Conservation (phyloP, 2,888 invertebrate genomes). For the Arrhopalites spinosus region DNA sequence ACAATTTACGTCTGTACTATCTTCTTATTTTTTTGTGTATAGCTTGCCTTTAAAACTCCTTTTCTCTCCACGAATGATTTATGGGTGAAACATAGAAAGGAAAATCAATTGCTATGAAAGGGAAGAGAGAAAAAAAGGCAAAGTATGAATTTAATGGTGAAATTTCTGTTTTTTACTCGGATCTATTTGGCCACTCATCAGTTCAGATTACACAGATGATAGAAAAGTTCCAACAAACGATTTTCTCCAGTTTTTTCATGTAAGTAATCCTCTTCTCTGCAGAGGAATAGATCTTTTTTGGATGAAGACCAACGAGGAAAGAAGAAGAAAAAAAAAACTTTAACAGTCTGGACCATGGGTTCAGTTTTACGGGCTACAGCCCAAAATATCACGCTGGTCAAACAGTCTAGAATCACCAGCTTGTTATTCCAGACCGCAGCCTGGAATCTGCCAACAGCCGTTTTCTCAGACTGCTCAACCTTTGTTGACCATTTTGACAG, state of each 20-base stretch:
- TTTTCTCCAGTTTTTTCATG: conserved; percentile 38
- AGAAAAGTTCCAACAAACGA: conserved; percentile 45
- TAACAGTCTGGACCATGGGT: no score
- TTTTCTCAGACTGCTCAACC: no score
- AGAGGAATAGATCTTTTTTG: conserved; percentile 31
- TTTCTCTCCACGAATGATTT: conserved; percentile 40
- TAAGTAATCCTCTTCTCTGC: conserved; percentile 35
- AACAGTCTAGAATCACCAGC: no score
- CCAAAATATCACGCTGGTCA: no score
- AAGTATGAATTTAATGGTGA: conserved; percentile 46
- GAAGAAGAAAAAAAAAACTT: conserved; percentile 49
- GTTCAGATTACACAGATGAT: conserved; percentile 46
- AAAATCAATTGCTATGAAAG: conserved; percentile 43
- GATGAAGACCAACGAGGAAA: conserved; percentile 41
- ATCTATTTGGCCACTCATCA: conserved; percentile 46
- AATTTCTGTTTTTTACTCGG: conserved; percentile 43
- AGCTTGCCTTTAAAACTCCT: background rate
- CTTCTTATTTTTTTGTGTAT: conserved; percentile 13
- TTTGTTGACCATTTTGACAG: no score
- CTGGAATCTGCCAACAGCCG: no score
- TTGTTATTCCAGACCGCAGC: no score
- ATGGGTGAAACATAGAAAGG: conserved; percentile 47
- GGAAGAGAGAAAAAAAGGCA: conserved; percentile 33
- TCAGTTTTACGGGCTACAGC: no score
- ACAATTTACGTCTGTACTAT: conserved; percentile 1